Evolutionary conservation across 2,797 vertebrate species (phyloP).

Genomic region (Clarias platycephalus): DNA sequence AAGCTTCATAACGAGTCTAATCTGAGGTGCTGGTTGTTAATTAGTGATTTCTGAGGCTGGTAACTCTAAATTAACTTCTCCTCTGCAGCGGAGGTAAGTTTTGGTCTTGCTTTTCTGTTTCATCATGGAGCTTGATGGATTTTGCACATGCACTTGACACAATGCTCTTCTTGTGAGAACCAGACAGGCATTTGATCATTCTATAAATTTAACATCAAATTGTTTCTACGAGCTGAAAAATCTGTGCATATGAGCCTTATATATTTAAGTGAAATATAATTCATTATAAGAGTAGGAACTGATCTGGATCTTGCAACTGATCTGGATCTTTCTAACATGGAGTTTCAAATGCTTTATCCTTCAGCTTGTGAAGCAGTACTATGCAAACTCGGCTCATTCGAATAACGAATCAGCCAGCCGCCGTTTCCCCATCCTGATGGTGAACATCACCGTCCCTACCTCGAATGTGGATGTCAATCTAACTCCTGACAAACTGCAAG

Average conservation of each 20-base stretch:
- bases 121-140: too few species aligned
- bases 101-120: too few species aligned
- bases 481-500: slow-evolving; percentile 93
- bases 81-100: too few species aligned
- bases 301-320: not conserved
- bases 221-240: not conserved
- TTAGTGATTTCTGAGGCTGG: too few species aligned
- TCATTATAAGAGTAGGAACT: not conserved
- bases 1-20: too few species aligned
- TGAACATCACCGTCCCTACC: slow-evolving; percentile 82
- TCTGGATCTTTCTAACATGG: not conserved
- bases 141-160: too few species aligned
- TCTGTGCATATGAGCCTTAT: not conserved
- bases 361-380: slow-evolving; percentile 86
- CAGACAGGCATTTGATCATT: not conserved
- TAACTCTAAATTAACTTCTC: too few species aligned
- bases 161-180: not conserved
- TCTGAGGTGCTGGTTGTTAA: too few species aligned
- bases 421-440: slow-evolving; percentile 83
- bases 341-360: slow-evolving; percentile 27
- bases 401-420: slow-evolving; percentile 73
- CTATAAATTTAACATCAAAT: not conserved
- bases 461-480: slow-evolving; percentile 89
- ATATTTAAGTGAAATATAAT: too few species aligned
- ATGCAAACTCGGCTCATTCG: slow-evolving; percentile 67